Conservation (phyloP, 2,113 vertebrate species). For the Leptobrachium ailaonicum region DNA sequence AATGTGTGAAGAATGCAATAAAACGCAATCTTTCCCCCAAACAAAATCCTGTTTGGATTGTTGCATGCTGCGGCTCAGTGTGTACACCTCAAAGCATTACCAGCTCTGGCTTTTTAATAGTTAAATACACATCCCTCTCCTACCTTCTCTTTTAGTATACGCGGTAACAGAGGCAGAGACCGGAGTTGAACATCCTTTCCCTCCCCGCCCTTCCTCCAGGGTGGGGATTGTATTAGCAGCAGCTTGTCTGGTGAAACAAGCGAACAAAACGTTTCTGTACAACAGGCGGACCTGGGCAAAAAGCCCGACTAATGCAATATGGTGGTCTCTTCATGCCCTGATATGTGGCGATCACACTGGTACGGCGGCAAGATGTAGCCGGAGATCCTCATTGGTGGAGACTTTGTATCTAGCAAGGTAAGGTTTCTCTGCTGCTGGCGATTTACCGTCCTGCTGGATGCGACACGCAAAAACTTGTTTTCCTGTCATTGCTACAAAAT, state of each 20-base stretch:
- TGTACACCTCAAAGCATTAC: neutral
- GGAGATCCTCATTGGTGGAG: slow-evolving; percentile 20
- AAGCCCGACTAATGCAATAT: neutral
- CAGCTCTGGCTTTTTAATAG: neutral
- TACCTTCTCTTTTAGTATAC: slow-evolving; percentile 25
- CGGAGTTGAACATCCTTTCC: slow-evolving; percentile 44
- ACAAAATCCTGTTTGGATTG: neutral
- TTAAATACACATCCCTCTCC: slow-evolving; percentile 12
- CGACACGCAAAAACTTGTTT: slow-evolving; percentile 26
- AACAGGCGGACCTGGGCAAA: neutral
- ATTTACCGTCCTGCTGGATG: neutral
- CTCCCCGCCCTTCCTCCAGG: slow-evolving; percentile 49
- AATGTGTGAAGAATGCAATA: neutral
- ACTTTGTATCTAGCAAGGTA: slow-evolving; percentile 9
- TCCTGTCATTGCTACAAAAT: neutral
- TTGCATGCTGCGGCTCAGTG: too few relatives aligned
- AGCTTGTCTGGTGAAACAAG: slow-evolving; percentile 29
- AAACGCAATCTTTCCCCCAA: neutral
- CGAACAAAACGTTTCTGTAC: slow-evolving; percentile 4
- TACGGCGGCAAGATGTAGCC: slow-evolving; percentile 2
- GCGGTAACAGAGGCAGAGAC: slow-evolving; percentile 32
- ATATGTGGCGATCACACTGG: neutral
- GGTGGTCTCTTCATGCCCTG: slow-evolving; percentile 13
- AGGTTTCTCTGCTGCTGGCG: neutral
- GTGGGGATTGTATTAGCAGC: slow-evolving; percentile 44